These are phyloP conservation scores for Himalopsyche tibetana DNA, from an alignment of 2,888 invertebrate species.

Conservation along the genomic window DNA sequence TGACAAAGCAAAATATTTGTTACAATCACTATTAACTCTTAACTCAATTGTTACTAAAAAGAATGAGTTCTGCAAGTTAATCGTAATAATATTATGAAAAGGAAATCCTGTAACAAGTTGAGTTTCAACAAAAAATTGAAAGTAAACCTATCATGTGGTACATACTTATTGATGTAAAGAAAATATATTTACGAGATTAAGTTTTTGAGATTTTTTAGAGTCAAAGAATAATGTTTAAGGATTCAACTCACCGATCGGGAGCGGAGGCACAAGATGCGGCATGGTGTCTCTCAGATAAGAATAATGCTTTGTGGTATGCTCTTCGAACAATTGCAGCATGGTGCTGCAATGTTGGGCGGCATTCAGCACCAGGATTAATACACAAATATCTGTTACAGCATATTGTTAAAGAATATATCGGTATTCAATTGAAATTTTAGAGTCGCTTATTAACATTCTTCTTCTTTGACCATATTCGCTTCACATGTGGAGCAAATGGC, in stretches of 20 bases:
- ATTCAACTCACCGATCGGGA: constrained; percentile 75
- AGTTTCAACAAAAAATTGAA: too few species aligned
- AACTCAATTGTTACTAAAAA: neutral
- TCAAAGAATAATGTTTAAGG: neutral
- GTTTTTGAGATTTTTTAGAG: too few species aligned
- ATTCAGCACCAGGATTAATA: constrained; percentile 94
- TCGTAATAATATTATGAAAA: neutral
- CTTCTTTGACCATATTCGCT: too few species aligned
- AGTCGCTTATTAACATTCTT: too few species aligned
- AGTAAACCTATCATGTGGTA: too few species aligned
- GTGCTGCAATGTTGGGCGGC: constrained; percentile 94
- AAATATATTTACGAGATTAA: too few species aligned
- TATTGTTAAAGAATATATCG: too few species aligned
- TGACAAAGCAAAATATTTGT: too few species aligned
- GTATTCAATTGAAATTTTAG: too few species aligned
- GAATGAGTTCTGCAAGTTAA: neutral
- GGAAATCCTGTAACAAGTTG: neutral
- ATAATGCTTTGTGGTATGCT: constrained; percentile 95
- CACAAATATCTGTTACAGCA: constrained; percentile 83
- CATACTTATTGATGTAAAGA: too few species aligned
- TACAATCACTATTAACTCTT: too few species aligned
- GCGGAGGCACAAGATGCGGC: constrained; percentile 90
- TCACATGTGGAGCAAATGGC: too few species aligned
- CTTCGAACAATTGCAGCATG: constrained; percentile 93
- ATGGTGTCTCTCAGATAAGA: constrained; percentile 94